A percentile compares a stretch with the other conserved stretches of the same genome.
Evolutionary conservation across 2,888 invertebrate species (phyloP).

Genomic region (Oligia latruncula): DNA sequence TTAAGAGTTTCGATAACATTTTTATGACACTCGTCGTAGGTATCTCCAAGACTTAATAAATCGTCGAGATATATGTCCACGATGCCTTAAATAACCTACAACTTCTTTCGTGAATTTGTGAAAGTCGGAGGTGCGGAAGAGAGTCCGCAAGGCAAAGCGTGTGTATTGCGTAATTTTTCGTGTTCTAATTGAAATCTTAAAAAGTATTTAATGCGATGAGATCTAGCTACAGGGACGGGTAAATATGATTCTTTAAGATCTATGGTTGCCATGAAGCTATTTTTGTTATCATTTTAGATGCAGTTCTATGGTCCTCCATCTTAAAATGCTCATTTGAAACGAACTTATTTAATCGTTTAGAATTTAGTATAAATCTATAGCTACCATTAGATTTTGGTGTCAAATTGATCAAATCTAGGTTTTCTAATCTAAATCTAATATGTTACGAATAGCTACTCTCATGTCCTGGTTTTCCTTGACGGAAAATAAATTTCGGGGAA

Average conservation of each 20-base stretch:
- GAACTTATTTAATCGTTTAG: not conserved
- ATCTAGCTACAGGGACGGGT: conserved; percentile 3
- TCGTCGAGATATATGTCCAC: not conserved
- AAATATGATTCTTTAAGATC: conserved; percentile 5
- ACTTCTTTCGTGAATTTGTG: not conserved
- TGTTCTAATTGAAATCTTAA: not conserved
- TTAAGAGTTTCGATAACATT: too few species aligned
- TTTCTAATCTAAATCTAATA: not conserved
- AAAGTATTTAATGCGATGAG: not conserved
- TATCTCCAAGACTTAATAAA: not conserved
- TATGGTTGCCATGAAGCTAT: conserved; percentile 2
- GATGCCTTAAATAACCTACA: not conserved
- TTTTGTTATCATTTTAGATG: not conserved
- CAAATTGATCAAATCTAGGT: not conserved
- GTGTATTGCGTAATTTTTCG: too few species aligned
- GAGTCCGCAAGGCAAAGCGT: too few species aligned
- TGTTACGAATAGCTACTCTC: not conserved
- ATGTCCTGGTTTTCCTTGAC: not conserved
- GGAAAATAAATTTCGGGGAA: too few species aligned
- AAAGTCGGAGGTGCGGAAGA: too few species aligned
- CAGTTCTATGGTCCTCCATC: conserved; percentile 3
- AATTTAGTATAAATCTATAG: not conserved
- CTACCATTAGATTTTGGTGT: not conserved
- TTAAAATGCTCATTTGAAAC: conserved; percentile 2
- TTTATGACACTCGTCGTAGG: too few species aligned